phyloP scores from a whole-genome alignment of 2,888 invertebrate species.

The Clivina fossor region DNA sequence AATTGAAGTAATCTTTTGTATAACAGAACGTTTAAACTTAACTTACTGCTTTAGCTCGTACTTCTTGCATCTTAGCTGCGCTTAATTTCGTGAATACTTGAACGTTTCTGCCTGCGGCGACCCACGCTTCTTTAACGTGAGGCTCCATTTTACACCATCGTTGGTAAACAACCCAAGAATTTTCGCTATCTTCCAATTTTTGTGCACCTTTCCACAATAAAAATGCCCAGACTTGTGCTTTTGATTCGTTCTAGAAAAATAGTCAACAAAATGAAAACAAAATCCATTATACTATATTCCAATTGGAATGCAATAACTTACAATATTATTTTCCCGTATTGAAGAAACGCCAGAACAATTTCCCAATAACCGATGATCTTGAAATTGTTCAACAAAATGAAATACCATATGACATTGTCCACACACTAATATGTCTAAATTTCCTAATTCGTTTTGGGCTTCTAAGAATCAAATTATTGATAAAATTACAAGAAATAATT shows the following conservation, averaged over 20 bases:
- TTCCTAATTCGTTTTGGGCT: constrained; percentile 75
- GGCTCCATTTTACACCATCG: constrained; percentile 81
- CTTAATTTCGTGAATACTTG: constrained; percentile 69
- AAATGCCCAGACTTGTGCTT: constrained; percentile 85
- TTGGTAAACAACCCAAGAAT: constrained; percentile 80
- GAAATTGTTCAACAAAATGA: constrained; percentile 77
- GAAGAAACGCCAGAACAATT: constrained; percentile 64
- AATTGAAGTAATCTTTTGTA: no score
- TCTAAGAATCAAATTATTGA: constrained; percentile 54
- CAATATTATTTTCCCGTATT: constrained; percentile 64
- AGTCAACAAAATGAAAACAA: constrained; percentile 3
- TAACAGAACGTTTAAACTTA: neutral
- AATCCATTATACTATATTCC: neutral
- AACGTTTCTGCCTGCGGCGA: constrained; percentile 75
- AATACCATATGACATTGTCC: constrained; percentile 81
- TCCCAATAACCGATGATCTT: constrained; percentile 66
- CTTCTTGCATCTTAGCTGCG: constrained; percentile 67
- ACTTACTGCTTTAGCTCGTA: constrained; percentile 41
- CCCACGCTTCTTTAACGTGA: constrained; percentile 74
- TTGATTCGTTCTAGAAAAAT: constrained; percentile 65
- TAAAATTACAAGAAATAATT: constrained; percentile 13
- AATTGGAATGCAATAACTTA: constrained; percentile 52
- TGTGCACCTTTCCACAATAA: constrained; percentile 75
- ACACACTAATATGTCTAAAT: constrained; percentile 77
- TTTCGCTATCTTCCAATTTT: constrained; percentile 55